Evolutionary conservation across 2,888 invertebrate genomes (phyloP), one percentile per base, ranked within the genome.

Genomic region (Parapristionchus giblindavisi): DNA sequence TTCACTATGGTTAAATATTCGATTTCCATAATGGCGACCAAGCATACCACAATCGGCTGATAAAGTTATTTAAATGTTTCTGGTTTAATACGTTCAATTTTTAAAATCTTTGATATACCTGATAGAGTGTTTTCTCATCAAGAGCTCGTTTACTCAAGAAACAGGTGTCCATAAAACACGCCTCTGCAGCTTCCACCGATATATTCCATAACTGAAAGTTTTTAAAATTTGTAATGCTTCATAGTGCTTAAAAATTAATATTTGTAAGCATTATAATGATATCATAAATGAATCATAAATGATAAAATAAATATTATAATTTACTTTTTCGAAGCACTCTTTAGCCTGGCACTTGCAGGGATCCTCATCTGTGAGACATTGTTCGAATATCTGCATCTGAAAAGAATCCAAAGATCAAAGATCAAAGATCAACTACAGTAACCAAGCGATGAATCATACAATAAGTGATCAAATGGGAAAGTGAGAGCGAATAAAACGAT

Each of bases 101-200:
- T 17, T 17, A 8, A 43, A 43, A 43, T 65, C 17, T 43, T 43
- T 14, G 43, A 43, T 43, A 43, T 14, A 73, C 79, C 76, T 77
- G 75, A 29, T 80, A 77, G 27, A 82, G 75, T 14, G 81, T 71
- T 29, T 60, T 38, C 51, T 80, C 77, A 24, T 80, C 80, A 3
- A 83, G 76, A 32, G 80, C 79, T 51, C 79, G 43, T 68, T 83
- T 83, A 17, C 77, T 74, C 29, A 83, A 54, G 71, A 83, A 83
- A 54, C 83, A 83, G 21, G 72, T 63, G 40, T 80, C 77, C 83
- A 82, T 81, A 72, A 77, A 81, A 54, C 83, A 83, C 1, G 71
- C 63, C 52, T 83, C 83, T 36, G 76, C 81, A 36, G 52, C 54
- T 29, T 78, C 79, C 5, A 66, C 63, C 14, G 81, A 83, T 3